Conservation (phyloP, 2,797 vertebrate species). For the Nasua narica region DNA sequence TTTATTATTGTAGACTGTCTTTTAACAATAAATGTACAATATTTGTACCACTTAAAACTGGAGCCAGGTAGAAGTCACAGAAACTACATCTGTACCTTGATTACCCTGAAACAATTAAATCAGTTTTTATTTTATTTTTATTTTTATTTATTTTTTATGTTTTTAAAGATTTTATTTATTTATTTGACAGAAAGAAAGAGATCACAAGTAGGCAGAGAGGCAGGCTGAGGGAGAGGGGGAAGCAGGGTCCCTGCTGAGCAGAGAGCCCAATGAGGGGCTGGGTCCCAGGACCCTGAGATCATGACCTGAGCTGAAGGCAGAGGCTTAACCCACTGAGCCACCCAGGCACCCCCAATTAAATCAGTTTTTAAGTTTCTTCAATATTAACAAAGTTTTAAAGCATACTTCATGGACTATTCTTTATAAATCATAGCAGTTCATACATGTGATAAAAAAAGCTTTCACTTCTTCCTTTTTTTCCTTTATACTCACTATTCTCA, state of each 20-base stretch:
- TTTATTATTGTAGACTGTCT: conserved; percentile 99
- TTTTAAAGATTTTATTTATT: conserved; percentile 85
- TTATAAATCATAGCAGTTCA: conserved; percentile 87
- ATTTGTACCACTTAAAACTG: conserved; percentile 99
- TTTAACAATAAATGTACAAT: conserved; percentile 99
- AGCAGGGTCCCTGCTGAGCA: too few species aligned
- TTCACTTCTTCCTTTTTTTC: conserved; percentile 83
- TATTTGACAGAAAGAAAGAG: too few species aligned
- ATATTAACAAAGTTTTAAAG: conserved; percentile 92
- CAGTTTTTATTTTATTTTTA: too few species aligned
- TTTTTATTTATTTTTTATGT: too few species aligned
- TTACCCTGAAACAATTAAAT: conserved; percentile 92
- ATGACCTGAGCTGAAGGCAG: too few species aligned
- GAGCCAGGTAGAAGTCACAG: conserved; percentile 96
- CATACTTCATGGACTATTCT: conserved; percentile 92
- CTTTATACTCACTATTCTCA: conserved; percentile 91
- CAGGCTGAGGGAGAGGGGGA: too few species aligned
- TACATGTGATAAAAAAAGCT: conserved; percentile 87
- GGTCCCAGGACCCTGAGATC: too few species aligned
- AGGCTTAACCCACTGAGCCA: too few species aligned
- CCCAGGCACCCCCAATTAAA: conserved; percentile 88
- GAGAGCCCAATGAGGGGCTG: too few species aligned
- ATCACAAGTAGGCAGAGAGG: too few species aligned
- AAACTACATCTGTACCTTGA: conserved; percentile 98
- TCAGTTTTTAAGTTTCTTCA: conserved; percentile 94